These are phyloP conservation scores for Hydrozoanthus gracilis DNA, from an alignment of 92 coral and sea anemone species.

Conservation along the genomic window DNA sequence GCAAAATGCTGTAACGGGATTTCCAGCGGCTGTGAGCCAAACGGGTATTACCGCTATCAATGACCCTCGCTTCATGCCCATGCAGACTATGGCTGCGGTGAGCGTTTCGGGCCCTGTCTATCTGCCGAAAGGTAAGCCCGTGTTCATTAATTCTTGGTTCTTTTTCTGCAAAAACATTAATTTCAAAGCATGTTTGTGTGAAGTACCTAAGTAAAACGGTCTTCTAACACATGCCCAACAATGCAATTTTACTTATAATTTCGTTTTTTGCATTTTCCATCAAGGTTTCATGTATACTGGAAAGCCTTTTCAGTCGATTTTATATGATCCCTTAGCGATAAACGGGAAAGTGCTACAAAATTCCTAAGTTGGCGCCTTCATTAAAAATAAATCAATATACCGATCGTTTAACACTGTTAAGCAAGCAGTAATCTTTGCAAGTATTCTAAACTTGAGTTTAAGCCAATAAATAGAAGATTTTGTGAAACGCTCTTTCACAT, in stretches of 20 bases:
- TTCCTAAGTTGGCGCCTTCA: too few relatives aligned
- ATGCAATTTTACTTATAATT: not conserved
- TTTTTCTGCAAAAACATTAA: not conserved
- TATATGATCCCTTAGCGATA: too few relatives aligned
- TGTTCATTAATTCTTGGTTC: not conserved
- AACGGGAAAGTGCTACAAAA: too few relatives aligned
- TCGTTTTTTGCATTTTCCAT: not conserved
- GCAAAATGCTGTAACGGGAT: slow-evolving; percentile 72
- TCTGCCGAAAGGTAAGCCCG: slow-evolving; percentile 81
- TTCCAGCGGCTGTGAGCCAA: slow-evolving; percentile 82
- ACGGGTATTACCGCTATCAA: slow-evolving; percentile 45
- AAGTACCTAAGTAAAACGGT: not conserved
- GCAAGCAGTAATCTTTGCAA: too few relatives aligned
- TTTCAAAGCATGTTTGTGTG: not conserved
- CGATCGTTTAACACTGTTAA: too few relatives aligned
- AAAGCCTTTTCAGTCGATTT: too few relatives aligned
- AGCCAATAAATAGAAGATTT: too few relatives aligned
- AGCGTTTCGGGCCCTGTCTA: slow-evolving; percentile 77
- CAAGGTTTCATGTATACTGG: not conserved
- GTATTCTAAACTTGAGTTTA: too few relatives aligned
- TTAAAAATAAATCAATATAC: too few relatives aligned
- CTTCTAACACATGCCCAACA: not conserved
- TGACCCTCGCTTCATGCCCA: slow-evolving; percentile 81
- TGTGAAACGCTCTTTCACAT: too few relatives aligned
- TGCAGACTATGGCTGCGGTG: slow-evolving; percentile 79